Base-by-base conservation (phyloP, 2,113 vertebrate genomes). In the Gila orcuttii region DNA sequence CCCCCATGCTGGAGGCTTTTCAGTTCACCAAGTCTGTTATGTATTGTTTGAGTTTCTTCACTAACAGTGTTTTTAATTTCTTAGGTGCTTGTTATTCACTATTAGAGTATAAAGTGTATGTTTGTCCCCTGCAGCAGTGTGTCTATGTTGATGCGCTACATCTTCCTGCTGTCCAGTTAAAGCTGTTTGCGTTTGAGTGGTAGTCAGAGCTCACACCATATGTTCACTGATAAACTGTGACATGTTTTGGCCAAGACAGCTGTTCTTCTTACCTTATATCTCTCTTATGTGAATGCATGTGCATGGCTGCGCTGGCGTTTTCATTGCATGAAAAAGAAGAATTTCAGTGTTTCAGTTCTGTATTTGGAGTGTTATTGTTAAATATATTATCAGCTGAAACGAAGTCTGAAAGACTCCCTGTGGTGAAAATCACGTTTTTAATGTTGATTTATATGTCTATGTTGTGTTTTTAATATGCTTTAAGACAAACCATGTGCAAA, bases 161-260 rank as follows among this genome's bases (percentile, higher is more conserved):
- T 74, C n/a, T 78, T 78, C 77, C 57, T 79, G 17, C 55, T 79
- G 77, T 60, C 52, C 75, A 75, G 73, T 50, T 75, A 75, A 75
- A 75, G 73, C 73, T 75, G 42, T 75, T 75, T 28, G 71, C 4
- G 15, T 77, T 77, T 77, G 75, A 55, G 75, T 19, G 45, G 45
- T 52, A 77, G 75, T 77, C 75, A 55, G 45, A 12, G 36, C 57
- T 39, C 77, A 50, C 77, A 62, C 77, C 77, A 79, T 79, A 79
- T 79, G 77, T 79, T 79, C 57, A 42, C 33, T 79, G 77, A 62
- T 62, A 42, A 79, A 79, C 77, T 39, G 33, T 79, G 77, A 17
- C 77, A 60, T 10, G 11, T 79, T 60, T 36, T 60, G 55, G 77
- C 33, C 23, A 42, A 39, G 77, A 79, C 77, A 60, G 77, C 33